These are phyloP conservation scores for Penelope pileata DNA, from an alignment of 2,113 vertebrate genomes.

Conservation along the genomic window DNA sequence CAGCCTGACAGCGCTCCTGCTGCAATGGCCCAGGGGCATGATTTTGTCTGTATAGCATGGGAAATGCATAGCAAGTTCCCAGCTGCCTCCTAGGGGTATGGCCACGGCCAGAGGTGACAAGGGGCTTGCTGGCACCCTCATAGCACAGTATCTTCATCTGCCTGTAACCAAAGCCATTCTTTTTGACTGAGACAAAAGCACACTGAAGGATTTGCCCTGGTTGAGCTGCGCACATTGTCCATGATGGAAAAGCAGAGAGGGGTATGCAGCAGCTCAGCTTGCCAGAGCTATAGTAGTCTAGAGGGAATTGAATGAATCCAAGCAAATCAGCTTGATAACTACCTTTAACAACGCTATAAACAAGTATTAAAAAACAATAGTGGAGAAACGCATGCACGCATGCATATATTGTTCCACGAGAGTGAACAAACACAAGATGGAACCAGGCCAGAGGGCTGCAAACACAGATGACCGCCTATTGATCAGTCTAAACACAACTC, in stretches of 20 bases:
- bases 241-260: not conserved
- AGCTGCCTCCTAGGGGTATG: fast-evolving
- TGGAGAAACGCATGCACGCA: not conserved
- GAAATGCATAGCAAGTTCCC: not conserved
- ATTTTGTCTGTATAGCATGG: fast-evolving
- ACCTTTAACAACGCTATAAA: not conserved
- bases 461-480: not conserved
- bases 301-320: not conserved
- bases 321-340: not conserved
- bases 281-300: not conserved
- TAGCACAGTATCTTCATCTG: not conserved
- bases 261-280: not conserved
- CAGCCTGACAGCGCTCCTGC: not conserved
- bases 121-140: not conserved
- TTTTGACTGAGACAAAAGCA: not conserved
- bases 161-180: not conserved
- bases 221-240: not conserved
- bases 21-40: fast-evolving
- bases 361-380: not conserved
- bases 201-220: not conserved
- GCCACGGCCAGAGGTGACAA: fast-evolving
- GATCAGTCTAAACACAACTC: not conserved
- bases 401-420: not conserved
- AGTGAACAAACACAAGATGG: not conserved
- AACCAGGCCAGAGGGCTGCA: not conserved